Percentiles rank a stretch among this genome's conserved stretches.
phyloP scores from a whole-genome alignment of 2,113 vertebrate genomes.

The Toxotes jaculatrix region DNA sequence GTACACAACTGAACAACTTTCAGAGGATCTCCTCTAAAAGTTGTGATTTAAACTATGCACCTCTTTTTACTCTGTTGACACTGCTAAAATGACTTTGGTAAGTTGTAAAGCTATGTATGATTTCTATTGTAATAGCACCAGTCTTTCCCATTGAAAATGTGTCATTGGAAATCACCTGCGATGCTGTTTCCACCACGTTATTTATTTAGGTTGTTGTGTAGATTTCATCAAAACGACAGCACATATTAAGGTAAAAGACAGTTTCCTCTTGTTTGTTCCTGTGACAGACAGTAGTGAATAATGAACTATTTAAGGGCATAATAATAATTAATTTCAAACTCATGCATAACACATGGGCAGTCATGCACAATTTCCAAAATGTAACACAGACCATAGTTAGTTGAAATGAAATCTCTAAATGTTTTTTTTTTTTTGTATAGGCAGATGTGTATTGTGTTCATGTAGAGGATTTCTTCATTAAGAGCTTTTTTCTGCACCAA shows the following conservation, averaged over 20 bases:
- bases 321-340: constrained; percentile 30
- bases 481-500: neutral
- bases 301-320: constrained; percentile 5
- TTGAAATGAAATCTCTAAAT: constrained; percentile 13
- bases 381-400: neutral
- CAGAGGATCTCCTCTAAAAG: neutral
- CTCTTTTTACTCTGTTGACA: neutral
- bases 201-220: neutral
- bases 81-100: neutral
- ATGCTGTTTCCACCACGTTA: neutral
- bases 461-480: neutral
- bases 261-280: neutral
- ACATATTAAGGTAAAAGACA: neutral
- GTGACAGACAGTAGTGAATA: neutral
- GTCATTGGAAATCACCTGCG: neutral
- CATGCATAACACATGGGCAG: neutral
- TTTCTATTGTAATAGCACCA: neutral
- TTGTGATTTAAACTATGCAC: neutral
- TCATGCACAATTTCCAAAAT: constrained; percentile 17
- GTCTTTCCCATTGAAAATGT: neutral
- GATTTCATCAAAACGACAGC: neutral
- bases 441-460: neutral
- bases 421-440: neutral
- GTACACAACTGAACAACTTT: neutral
- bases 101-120: neutral